Evolutionary conservation across 37 sponge, comb jelly and placozoan species (phyloP).

Genomic region (Tethya wilhelma): DNA sequence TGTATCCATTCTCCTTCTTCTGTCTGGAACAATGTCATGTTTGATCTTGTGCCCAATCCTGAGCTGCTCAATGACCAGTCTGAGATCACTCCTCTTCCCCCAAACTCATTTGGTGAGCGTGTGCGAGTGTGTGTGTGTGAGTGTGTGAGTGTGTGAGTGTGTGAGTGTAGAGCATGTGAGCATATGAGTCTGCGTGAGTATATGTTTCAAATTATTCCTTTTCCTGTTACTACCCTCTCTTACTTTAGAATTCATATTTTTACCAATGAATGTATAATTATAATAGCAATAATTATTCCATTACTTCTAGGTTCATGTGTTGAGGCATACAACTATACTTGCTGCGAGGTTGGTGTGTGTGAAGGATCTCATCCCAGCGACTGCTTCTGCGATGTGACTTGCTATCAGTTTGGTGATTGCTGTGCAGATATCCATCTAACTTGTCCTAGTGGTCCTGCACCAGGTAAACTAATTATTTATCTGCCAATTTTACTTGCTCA

Average conservation of each 20-base stretch:
- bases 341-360: neutral
- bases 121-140: neutral
- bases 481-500: too few species aligned
- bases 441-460: conserved; percentile 13
- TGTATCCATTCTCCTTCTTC: conserved; percentile 1
- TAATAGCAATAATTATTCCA: neutral
- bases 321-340: conserved; percentile 1
- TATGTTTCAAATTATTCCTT: too few species aligned
- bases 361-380: neutral
- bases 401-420: conserved; percentile 11
- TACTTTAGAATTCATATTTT: too few species aligned
- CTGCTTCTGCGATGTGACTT: conserved; percentile 31
- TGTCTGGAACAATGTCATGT: conserved; percentile 2
- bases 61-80: neutral
- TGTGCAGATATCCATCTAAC: conserved; percentile 14
- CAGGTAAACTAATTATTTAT: too few species aligned
- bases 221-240: too few species aligned
- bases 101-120: conserved; percentile 1
- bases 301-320: conserved; percentile 18
- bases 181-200: too few species aligned
- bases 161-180: too few species aligned
- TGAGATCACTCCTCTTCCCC: conserved; percentile 14
- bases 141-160: too few species aligned
- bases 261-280: too few species aligned
- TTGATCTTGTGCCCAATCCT: neutral